These are phyloP conservation scores for Megaustenia siamemsis DNA, from an alignment of 2,888 invertebrate genomes.

Conservation along the genomic window DNA sequence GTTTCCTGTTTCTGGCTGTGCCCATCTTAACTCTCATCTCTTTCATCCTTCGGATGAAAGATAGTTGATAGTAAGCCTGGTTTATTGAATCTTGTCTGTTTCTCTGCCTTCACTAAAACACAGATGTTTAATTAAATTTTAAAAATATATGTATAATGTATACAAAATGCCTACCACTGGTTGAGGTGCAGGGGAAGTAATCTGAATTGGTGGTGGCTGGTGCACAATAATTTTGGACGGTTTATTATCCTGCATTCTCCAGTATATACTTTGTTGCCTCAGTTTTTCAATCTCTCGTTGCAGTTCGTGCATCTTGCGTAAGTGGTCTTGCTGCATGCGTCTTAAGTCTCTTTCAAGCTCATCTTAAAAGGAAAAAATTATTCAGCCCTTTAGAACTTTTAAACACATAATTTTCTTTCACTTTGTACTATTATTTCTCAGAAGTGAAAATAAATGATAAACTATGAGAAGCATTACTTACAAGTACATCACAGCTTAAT, in stretches of 20 bases:
- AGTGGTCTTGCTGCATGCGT: conserved; percentile 70
- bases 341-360: conserved; percentile 71
- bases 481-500: no score
- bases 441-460: no score
- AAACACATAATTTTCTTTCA: background rate
- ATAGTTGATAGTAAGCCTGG: no score
- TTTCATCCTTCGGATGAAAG: no score
- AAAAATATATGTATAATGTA: no score
- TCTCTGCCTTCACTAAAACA: no score
- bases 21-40: no score
- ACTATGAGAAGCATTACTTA: no score
- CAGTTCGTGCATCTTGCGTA: conserved; percentile 71
- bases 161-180: background rate
- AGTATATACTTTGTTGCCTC: conserved; percentile 62
- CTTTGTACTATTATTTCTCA: no score
- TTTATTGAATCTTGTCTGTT: no score
- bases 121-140: no score
- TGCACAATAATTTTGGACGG: conserved; percentile 58
- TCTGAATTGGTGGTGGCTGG: conserved; percentile 47
- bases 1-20: no score
- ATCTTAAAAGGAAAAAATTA: conserved; percentile 60
- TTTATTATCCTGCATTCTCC: conserved; percentile 51
- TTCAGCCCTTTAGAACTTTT: background rate
- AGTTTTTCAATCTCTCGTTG: conserved; percentile 72
- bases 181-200: conserved; percentile 40